Evolutionary conservation across 2,888 invertebrate genomes (phyloP), one percentile per base, ranked within the genome.

Genomic region (Pecten maximus): DNA sequence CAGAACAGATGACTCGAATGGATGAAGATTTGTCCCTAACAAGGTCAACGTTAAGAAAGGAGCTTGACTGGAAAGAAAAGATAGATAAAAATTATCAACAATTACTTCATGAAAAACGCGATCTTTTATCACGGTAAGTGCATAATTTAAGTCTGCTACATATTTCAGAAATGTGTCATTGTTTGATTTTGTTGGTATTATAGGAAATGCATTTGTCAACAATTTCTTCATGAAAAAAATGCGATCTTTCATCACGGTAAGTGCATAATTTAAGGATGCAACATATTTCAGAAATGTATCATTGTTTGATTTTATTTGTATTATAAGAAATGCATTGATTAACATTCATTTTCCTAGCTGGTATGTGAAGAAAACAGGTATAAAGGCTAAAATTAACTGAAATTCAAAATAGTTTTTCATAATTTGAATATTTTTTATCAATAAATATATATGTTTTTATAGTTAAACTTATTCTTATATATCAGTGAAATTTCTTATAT

Each of bases 231-330:
- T n/a, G 96, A 96, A 91, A 96, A n/a, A n/a, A 96, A 90, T 91
- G 96, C 8, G 95, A 96, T n/a, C 94, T 96, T 23, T 92, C 96
- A 19, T 92, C 95, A 89, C 95, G 96, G 96, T 96, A 94, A 95
- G 96, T 95, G 16, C 4, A 1, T 10, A 3, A 19, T 35, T n/a
- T 39, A 16, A 54, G 50, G 23, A 8, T 60, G 4, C 19, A n/a
- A 40, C 16, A 40, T 90, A n/a, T n/a, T n/a, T n/a, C n/a, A 39
- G 23, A 16, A 39, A 8, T 89, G 6, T 44, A 12, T 44, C 44
- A 44, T 44, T 44, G n/a, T n/a, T 44, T 44, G 44, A 10, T 10
- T 44, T 44, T 44, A 12, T 44, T 44, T 12, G 12, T 12, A 10
- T 44, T 6, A 15, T 88, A n/a, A 2, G 44, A 44, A 44, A 12